Evolutionary conservation across 2,113 vertebrate genomes (phyloP).

Genomic region (Phoenicopterus ruber): DNA sequence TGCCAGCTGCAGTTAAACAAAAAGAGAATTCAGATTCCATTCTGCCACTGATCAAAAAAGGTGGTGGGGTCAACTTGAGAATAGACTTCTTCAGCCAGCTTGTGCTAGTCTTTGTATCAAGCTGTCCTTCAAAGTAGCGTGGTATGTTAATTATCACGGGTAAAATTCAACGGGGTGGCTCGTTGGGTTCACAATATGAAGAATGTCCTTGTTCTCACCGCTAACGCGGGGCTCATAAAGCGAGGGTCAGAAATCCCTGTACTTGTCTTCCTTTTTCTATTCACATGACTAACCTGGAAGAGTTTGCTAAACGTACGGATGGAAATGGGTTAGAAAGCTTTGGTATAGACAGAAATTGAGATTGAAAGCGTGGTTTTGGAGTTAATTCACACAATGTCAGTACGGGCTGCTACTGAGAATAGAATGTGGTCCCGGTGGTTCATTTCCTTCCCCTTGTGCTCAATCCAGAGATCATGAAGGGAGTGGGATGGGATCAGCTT

Average conservation of each 20-base stretch:
- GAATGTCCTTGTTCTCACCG: rapidly evolving
- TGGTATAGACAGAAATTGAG: neutral
- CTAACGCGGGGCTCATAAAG: neutral
- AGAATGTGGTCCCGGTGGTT: rapidly evolving
- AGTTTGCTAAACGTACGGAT: rapidly evolving
- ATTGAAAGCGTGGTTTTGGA: neutral
- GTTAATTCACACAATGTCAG: too few relatives aligned
- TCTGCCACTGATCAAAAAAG: neutral
- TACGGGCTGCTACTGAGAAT: neutral
- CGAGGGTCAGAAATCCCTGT: neutral
- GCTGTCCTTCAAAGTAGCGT: neutral
- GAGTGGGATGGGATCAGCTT: neutral
- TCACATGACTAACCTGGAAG: neutral
- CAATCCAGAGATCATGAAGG: neutral
- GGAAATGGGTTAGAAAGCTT: neutral
- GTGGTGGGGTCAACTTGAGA: neutral
- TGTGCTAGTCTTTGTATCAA: neutral
- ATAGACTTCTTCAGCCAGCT: neutral
- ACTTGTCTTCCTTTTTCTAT: neutral
- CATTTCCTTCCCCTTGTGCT: neutral
- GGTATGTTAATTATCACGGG: neutral
- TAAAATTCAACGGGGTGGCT: neutral
- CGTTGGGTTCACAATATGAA: rapidly evolving
- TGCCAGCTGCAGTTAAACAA: neutral
- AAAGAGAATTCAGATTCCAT: neutral